Conservation (phyloP, 2,797 vertebrate genomes). For the Scyliorhinus canicula region DNA sequence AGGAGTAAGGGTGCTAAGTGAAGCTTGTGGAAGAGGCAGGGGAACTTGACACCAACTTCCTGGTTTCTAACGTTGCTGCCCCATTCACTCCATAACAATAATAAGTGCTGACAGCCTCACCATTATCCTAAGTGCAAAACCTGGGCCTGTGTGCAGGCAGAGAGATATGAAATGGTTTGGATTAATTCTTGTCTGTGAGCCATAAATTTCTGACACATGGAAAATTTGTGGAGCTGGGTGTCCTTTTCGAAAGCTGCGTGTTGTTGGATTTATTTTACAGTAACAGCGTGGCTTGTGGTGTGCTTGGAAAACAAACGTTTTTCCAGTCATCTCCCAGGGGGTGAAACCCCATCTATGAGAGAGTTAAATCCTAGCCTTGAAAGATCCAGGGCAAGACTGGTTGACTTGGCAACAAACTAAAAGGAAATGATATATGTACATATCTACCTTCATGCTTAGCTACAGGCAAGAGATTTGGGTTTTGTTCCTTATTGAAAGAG, state of each 20-base stretch:
- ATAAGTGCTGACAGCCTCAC: not conserved
- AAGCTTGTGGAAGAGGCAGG: not conserved
- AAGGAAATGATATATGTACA: constrained; percentile 6
- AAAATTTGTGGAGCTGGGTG: not conserved
- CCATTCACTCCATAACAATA: not conserved
- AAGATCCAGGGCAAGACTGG: not conserved
- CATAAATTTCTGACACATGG: not conserved
- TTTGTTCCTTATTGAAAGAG: not conserved
- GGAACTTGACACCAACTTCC: not conserved
- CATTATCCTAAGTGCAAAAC: not conserved
- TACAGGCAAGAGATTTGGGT: not conserved
- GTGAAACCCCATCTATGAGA: not conserved
- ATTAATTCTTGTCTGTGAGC: not conserved
- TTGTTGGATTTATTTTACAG: not conserved
- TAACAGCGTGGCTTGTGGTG: not conserved
- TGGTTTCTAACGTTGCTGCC: not conserved
- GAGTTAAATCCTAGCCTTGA: not conserved
- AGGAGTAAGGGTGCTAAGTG: not conserved
- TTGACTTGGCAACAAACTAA: not conserved
- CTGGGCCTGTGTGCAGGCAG: not conserved
- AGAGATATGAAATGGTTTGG: not conserved
- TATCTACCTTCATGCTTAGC: not conserved
- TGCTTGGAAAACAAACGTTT: not conserved
- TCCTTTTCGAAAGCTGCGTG: not conserved
- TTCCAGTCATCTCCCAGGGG: not conserved